A percentile compares a stretch with the other conserved stretches of the same genome.
Conservation (phyloP, 2,797 vertebrate species). For the Prionace glauca region DNA sequence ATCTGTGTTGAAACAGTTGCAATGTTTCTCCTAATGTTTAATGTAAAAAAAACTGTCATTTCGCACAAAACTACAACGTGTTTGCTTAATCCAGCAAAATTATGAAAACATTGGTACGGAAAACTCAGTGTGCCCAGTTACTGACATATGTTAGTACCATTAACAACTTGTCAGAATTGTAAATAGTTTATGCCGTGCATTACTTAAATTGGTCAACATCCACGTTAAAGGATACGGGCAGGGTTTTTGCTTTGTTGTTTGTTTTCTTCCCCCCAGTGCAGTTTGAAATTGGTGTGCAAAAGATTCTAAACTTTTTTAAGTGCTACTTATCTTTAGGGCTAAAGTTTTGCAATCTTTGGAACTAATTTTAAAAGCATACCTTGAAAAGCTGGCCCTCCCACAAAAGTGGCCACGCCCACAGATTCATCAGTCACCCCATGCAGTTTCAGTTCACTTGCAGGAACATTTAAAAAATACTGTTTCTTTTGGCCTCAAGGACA, state of each 20-base stretch:
- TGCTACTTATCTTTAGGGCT: not conserved
- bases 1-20: not conserved
- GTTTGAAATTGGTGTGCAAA: not conserved
- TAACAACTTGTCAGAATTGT: constrained; percentile 6
- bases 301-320: not conserved
- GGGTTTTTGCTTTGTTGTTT: not conserved
- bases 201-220: constrained; percentile 4
- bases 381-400: not conserved
- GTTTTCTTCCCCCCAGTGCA: not conserved
- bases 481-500: not conserved
- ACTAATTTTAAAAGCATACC: not conserved
- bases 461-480: not conserved
- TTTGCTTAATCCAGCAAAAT: not conserved
- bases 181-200: not conserved
- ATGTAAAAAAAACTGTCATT: not conserved
- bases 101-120: not conserved
- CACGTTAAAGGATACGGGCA: not conserved
- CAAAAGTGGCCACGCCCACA: not conserved
- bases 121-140: not conserved
- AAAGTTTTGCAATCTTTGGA: not conserved
- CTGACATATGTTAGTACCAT: not conserved
- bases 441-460: not conserved
- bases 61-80: not conserved
- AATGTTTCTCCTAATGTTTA: not conserved
- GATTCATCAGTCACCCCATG: not conserved